phyloP scores from a whole-genome alignment of 2,113 vertebrate genomes.

The Phalacrocorax aristotelis region DNA sequence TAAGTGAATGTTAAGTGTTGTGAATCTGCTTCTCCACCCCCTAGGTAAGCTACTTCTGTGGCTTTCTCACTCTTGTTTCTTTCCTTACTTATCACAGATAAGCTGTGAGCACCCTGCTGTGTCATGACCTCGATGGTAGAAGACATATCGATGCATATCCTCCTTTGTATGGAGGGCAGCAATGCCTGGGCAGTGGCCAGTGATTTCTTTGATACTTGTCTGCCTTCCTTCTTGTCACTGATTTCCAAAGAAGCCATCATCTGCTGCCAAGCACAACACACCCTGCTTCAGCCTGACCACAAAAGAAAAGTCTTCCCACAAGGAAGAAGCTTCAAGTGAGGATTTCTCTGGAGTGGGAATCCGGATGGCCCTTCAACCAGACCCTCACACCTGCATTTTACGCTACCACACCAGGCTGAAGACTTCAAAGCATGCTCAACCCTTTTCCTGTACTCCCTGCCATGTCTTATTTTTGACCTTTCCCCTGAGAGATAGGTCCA shows the following conservation, averaged over 20 bases:
- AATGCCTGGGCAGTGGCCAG: background rate
- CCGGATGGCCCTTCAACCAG: background rate
- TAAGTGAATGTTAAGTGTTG: background rate
- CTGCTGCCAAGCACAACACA: background rate
- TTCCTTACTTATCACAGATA: background rate
- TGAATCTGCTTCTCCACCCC: background rate
- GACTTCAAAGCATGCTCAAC: background rate
- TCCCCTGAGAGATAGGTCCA: background rate
- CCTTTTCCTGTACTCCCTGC: background rate
- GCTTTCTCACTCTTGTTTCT: background rate
- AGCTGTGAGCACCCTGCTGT: background rate
- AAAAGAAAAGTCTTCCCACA: background rate
- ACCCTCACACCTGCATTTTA: accelerated
- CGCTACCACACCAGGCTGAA: background rate
- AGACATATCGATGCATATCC: background rate
- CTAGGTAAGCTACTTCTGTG: background rate
- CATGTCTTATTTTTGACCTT: conserved; percentile 6
- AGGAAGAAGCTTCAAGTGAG: background rate
- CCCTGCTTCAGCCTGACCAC: background rate
- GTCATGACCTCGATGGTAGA: background rate
- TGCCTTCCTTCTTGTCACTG: background rate
- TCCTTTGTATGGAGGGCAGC: background rate
- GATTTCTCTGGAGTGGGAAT: background rate
- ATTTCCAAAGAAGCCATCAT: background rate
- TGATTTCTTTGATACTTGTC: background rate